phyloP scores from a whole-genome alignment of 2,797 vertebrate species.

The Caiman crocodilus region DNA sequence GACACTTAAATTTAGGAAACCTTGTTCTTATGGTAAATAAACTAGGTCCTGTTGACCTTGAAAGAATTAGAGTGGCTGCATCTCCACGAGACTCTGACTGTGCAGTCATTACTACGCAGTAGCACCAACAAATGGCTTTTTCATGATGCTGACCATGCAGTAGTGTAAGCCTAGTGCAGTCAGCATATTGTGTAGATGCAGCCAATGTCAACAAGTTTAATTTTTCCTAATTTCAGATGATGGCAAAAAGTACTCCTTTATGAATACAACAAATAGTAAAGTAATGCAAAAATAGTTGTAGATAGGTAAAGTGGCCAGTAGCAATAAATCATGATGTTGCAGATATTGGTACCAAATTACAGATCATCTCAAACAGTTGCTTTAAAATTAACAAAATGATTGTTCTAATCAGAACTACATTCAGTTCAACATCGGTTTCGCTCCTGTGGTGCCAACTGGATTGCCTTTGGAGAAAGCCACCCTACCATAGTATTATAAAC shows the following conservation, averaged over 20 bases:
- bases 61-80: constrained; percentile 24
- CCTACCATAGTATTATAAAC: constrained; percentile 32
- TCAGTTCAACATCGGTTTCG: neutral
- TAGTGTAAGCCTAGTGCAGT: too few relatives aligned
- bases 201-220: neutral
- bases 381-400: neutral
- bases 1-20: constrained; percentile 47
- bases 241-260: constrained; percentile 16
- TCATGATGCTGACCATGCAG: too few relatives aligned
- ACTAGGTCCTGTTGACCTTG: constrained; percentile 40
- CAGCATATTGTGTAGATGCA: too few relatives aligned
- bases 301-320: neutral
- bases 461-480: constrained; percentile 43
- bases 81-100: too few relatives aligned
- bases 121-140: too few relatives aligned
- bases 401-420: constrained; percentile 2
- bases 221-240: neutral
- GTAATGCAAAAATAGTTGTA: neutral
- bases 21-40: constrained; percentile 70
- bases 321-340: neutral
- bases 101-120: too few relatives aligned
- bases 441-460: neutral
- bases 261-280: constrained; percentile 12
- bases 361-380: neutral
- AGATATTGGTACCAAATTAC: neutral